These are phyloP conservation scores for Clupea harengus DNA, from an alignment of 2,113 vertebrate genomes.

Conservation along the genomic window DNA sequence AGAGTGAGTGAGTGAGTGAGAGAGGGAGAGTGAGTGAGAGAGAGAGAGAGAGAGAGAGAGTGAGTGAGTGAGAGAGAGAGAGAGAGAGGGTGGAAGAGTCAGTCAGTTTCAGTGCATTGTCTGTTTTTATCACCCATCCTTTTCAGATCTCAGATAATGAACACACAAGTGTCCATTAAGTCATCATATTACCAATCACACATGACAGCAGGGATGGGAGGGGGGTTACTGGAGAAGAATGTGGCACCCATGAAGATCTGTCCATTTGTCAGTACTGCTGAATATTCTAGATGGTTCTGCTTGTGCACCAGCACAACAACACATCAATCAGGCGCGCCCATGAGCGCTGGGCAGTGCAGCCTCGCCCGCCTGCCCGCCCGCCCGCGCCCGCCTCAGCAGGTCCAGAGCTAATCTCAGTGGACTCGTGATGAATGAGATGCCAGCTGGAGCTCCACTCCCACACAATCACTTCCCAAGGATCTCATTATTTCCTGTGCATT, in stretches of 20 bases:
- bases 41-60: not conserved
- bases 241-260: not conserved
- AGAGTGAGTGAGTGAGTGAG: not conserved
- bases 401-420: not conserved
- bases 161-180: not conserved
- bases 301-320: constrained; percentile 5
- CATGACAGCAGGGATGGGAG: not conserved
- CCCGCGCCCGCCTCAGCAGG: not conserved
- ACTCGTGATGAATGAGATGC: not conserved
- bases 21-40: not conserved
- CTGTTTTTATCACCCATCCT: not conserved
- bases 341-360: not conserved
- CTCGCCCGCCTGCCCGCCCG: not conserved
- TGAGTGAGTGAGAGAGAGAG: not conserved
- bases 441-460: not conserved
- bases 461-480: constrained; percentile 9
- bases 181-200: not conserved
- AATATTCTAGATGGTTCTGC: constrained; percentile 8
- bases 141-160: not conserved
- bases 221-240: not conserved
- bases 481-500: not conserved
- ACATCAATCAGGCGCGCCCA: not conserved
- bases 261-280: not conserved
- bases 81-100: not conserved
- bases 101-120: not conserved